Conservation (phyloP, 2,888 invertebrate species). For the Leptarthrus brevirostris region DNA sequence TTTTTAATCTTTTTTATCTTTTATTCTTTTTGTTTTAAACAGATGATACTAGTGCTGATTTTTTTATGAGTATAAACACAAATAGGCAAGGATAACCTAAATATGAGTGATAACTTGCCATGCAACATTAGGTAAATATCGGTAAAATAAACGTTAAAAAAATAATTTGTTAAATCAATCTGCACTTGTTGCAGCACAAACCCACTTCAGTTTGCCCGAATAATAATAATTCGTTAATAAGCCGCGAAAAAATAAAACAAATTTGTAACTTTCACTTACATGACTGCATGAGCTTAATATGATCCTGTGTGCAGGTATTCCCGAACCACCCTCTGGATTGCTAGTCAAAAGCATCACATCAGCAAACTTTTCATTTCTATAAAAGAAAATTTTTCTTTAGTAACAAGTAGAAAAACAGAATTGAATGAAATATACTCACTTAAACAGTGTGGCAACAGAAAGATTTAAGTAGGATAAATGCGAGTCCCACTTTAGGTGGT, state of each 20-base stretch:
- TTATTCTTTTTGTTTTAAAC: no score
- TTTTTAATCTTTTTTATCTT: no score
- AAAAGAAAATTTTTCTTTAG: background rate
- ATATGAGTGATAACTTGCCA: no score
- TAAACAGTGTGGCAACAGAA: slow-evolving; percentile 78
- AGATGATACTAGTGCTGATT: no score
- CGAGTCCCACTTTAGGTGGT: slow-evolving; percentile 90
- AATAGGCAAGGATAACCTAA: no score
- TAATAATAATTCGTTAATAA: no score
- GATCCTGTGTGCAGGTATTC: slow-evolving; percentile 86
- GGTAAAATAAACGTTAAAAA: no score
- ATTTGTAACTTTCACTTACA: slow-evolving; percentile 55
- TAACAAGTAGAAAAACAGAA: slow-evolving; percentile 8
- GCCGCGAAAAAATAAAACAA: background rate
- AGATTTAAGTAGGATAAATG: slow-evolving; percentile 85
- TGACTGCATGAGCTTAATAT: slow-evolving; percentile 85
- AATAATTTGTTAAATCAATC: no score
- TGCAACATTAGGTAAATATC: no score
- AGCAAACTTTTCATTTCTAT: slow-evolving; percentile 81
- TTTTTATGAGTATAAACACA: no score
- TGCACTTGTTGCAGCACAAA: no score
- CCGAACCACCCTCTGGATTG: slow-evolving; percentile 73
- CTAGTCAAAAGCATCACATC: slow-evolving; percentile 82
- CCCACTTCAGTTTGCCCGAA: no score
- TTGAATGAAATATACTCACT: slow-evolving; percentile 58